These are phyloP conservation scores for Hippocampus zosterae DNA, from an alignment of 2,113 vertebrate genomes.

Conservation along the genomic window DNA sequence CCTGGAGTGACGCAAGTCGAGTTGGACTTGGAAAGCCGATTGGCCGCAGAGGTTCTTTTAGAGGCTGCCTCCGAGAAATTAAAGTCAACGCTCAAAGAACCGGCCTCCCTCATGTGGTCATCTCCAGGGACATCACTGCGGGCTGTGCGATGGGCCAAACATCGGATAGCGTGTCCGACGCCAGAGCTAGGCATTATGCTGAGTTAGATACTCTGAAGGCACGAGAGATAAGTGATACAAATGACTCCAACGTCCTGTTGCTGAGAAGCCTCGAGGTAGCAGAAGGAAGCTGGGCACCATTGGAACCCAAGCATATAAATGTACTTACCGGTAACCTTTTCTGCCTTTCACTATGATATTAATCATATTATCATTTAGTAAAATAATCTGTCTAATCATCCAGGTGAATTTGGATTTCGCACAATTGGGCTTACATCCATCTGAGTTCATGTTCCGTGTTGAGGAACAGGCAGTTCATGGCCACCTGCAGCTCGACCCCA, in stretches of 20 bases:
- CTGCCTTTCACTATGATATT: background rate
- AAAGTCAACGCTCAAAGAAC: conserved; percentile 70
- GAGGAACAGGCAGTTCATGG: conserved; percentile 75
- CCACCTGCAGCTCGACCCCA: conserved; percentile 68
- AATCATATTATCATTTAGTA: background rate
- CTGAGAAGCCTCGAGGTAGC: conserved; percentile 75
- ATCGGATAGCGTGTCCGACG: conserved; percentile 8
- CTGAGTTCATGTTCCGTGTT: conserved; percentile 79
- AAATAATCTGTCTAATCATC: background rate
- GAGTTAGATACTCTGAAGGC: conserved; percentile 22
- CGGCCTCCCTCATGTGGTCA: conserved; percentile 73
- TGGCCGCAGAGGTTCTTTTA: conserved; percentile 77
- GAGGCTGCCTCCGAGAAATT: conserved; percentile 80
- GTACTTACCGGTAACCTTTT: conserved; percentile 22
- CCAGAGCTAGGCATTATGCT: background rate
- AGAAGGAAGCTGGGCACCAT: conserved; percentile 74
- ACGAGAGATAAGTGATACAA: conserved; percentile 28
- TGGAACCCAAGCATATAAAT: conserved; percentile 80
- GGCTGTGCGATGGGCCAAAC: conserved; percentile 70
- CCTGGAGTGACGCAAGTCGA: conserved; percentile 53
- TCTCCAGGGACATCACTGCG: conserved; percentile 81
- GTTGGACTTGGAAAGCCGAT: conserved; percentile 63
- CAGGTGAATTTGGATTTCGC: conserved; percentile 75
- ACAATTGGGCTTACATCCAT: conserved; percentile 72
- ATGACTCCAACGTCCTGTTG: conserved; percentile 60